phyloP scores from a whole-genome alignment of 2,888 invertebrate species.

The Shargacucullia verbasci region DNA sequence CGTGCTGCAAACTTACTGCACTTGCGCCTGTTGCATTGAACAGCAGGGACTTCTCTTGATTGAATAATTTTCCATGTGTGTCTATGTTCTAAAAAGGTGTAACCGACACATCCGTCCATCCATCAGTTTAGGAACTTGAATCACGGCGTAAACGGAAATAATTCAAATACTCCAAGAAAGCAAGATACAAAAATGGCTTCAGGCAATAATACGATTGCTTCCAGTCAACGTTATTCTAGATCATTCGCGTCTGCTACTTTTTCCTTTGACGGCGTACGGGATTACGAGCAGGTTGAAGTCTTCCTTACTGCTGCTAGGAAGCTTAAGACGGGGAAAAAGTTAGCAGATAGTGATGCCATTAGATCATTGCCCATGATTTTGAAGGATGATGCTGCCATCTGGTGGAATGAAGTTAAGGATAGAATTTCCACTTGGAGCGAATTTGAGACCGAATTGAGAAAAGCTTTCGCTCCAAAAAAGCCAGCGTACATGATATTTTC shows the following conservation, averaged over 20 bases:
- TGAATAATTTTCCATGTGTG: no score
- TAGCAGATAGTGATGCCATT: slow-evolving; percentile 38
- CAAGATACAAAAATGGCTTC: not conserved
- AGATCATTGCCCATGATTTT: slow-evolving; percentile 29
- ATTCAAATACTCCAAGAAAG: not conserved
- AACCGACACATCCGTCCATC: no score
- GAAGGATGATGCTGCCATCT: slow-evolving; percentile 33
- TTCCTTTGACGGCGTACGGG: slow-evolving; percentile 29
- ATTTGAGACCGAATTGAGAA: slow-evolving; percentile 31
- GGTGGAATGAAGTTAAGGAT: slow-evolving; percentile 39
- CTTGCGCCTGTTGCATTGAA: no score
- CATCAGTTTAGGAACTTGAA: no score
- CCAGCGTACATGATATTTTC: slow-evolving; percentile 28
- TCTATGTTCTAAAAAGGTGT: no score
- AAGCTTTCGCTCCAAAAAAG: slow-evolving; percentile 26
- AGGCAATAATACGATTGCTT: slow-evolving; percentile 7
- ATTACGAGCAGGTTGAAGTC: slow-evolving; percentile 32
- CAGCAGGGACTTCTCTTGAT: no score
- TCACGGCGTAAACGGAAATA: no score
- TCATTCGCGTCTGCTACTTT: slow-evolving; percentile 38
- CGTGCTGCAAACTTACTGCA: no score
- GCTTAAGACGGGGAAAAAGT: slow-evolving; percentile 34
- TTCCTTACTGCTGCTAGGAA: slow-evolving; percentile 32
- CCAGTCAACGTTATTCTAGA: slow-evolving; percentile 34
- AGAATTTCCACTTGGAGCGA: slow-evolving; percentile 32